Evolutionary conservation across 2,797 vertebrate genomes (phyloP).

Genomic region (Enteromius trimaculatus): DNA sequence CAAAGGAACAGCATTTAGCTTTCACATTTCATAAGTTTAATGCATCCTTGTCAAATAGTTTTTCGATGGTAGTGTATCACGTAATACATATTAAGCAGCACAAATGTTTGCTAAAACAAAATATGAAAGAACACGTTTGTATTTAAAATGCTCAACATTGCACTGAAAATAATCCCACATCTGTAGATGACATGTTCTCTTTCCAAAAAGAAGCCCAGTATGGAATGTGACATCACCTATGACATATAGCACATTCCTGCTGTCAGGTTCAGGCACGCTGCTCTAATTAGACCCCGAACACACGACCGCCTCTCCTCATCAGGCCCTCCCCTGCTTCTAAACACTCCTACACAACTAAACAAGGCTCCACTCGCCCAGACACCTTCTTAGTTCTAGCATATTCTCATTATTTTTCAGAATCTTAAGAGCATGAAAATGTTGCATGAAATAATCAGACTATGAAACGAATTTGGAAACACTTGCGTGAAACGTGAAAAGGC

Average conservation of each 20-base stretch:
- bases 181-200: neutral
- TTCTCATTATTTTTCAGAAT: neutral
- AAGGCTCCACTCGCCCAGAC: neutral
- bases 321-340: neutral
- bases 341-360: constrained; percentile 4
- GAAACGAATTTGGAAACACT: neutral
- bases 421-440: neutral
- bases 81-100: neutral
- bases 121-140: neutral
- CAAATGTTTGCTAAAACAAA: neutral
- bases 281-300: constrained; percentile 35
- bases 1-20: neutral
- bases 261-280: constrained; percentile 54
- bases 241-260: constrained; percentile 54
- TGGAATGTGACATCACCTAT: constrained; percentile 44
- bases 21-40: neutral
- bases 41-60: neutral
- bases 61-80: neutral
- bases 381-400: neutral
- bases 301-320: neutral
- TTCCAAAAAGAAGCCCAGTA: neutral
- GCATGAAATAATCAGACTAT: neutral
- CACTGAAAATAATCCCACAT: constrained; percentile 1
- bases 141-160: neutral
- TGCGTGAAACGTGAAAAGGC: neutral